Evolutionary conservation across 1,140 invertebrate genomes (phyloP), one percentile per base, ranked within the genome.

Genomic region (Drosophila dunni): DNA sequence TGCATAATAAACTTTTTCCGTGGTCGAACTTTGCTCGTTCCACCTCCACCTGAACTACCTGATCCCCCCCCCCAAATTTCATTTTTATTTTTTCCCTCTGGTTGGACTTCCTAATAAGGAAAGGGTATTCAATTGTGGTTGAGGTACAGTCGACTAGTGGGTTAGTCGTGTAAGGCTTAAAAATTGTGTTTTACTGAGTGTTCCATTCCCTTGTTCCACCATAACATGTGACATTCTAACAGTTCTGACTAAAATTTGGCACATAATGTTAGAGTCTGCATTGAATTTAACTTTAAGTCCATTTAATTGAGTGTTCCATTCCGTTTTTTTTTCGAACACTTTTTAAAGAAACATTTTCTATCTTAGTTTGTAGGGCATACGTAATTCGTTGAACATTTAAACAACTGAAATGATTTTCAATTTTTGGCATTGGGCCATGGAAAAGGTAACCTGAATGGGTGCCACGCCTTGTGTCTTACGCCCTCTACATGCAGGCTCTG

Each of bases 351-450:
- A 44, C 1, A 13, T 13, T 44, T 15, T 38, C 36, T 38, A 20
- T 20, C 17, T 9, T 10, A 10, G 36, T 38, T 38, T 38, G 54
- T 24, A 71, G 61, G 57, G 68, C 24, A 64, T 65, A 6, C 46
- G 13, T 0, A 10, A 9, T 38, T 64, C 68, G 33, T 4, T 33
- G 3, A 7, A 13, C 6, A n/a, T 13, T 40, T 1, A 7, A 20
- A 36, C 11, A 57, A 51, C n/a, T 71, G 20, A 20, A 71, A 57
- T 50, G 57, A 64, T 57, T 67, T 45, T 48, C 40, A 61, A 51
- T 69, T 61, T 15, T 46, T 78, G 75, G 72, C 72, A 62, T n/a
- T 5, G 15, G 48, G 72, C 72, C 72, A 78, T 5, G 44, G 42
- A 40, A 51, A 33, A 42, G 46, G 24, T 50, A 42, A 54, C 20